phyloP scores from a whole-genome alignment of 2,888 invertebrate species.

The Leucophora obtusa region DNA sequence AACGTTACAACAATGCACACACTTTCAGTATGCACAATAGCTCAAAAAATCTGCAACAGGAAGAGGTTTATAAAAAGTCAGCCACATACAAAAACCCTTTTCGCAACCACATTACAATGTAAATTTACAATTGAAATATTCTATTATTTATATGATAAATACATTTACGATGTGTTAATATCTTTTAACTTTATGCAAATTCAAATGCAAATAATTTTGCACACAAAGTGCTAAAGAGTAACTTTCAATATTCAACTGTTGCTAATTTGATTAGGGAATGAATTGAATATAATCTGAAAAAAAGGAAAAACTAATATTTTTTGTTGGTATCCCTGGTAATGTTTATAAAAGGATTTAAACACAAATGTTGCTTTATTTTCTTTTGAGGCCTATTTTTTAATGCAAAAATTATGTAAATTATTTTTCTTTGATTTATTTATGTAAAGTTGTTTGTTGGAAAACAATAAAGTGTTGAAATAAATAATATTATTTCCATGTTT shows the following conservation, averaged over 20 bases:
- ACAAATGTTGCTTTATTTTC: slow-evolving; percentile 10
- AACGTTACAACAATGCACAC: slow-evolving; percentile 1
- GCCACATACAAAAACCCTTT: slow-evolving; percentile 12
- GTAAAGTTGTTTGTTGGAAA: slow-evolving; percentile 30
- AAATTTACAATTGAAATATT: slow-evolving; percentile 1
- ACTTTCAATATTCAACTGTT: slow-evolving; percentile 71
- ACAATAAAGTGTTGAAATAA: slow-evolving; percentile 30
- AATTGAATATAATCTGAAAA: slow-evolving; percentile 6
- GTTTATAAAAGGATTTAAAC: slow-evolving; percentile 28
- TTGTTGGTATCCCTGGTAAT: slow-evolving; percentile 6
- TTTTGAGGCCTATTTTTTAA: slow-evolving; percentile 27
- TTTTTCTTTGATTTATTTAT: slow-evolving; percentile 28
- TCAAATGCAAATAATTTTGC: slow-evolving; percentile 1
- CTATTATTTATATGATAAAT: background rate
- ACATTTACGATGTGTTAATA: background rate
- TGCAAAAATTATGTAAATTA: slow-evolving; percentile 59
- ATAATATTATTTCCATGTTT: slow-evolving; percentile 34
- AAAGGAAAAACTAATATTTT: too few species aligned
- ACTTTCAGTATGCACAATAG: background rate
- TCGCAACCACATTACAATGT: background rate
- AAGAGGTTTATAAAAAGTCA: slow-evolving; percentile 12
- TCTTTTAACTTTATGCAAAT: slow-evolving; percentile 18
- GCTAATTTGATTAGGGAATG: slow-evolving; percentile 75
- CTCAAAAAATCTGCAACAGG: background rate
- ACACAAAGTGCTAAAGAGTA: background rate